Conservation (phyloP, 2,888 invertebrate genomes). For the Ariolimax columbianus region DNA sequence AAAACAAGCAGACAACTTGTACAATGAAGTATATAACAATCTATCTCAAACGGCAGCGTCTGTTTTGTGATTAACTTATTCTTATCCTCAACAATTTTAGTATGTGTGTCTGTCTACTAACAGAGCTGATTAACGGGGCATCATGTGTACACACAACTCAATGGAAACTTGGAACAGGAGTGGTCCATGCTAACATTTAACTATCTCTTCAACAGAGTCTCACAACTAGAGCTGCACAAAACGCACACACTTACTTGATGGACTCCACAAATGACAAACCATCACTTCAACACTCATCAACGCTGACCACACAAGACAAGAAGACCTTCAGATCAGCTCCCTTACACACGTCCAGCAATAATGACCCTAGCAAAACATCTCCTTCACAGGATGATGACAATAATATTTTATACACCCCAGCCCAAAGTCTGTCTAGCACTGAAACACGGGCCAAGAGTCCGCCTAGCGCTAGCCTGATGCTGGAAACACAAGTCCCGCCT, state of each 20-base stretch:
- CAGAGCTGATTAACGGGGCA: too few species aligned
- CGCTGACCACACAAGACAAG: neutral
- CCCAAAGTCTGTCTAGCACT: neutral
- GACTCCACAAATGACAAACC: too few species aligned
- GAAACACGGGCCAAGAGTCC: neutral
- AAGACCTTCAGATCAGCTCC: neutral
- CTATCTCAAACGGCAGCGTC: neutral
- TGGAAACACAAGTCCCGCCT: neutral
- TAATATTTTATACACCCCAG: conserved; percentile 1
- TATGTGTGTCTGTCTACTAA: too few species aligned
- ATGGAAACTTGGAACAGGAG: too few species aligned
- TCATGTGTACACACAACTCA: too few species aligned
- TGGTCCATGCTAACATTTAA: too few species aligned
- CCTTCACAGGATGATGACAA: neutral
- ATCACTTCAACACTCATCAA: neutral
- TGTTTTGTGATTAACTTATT: too few species aligned
- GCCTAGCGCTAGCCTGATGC: neutral
- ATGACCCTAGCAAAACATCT: neutral
- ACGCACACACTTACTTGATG: neutral
- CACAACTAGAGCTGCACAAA: neutral
- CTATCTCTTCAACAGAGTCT: neutral
- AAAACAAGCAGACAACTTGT: too few species aligned
- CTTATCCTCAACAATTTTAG: too few species aligned
- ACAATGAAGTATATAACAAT: neutral
- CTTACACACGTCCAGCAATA: neutral